Evolutionary conservation across 2,113 vertebrate genomes (phyloP).

Genomic region (Nerophis lumbriciformis): DNA sequence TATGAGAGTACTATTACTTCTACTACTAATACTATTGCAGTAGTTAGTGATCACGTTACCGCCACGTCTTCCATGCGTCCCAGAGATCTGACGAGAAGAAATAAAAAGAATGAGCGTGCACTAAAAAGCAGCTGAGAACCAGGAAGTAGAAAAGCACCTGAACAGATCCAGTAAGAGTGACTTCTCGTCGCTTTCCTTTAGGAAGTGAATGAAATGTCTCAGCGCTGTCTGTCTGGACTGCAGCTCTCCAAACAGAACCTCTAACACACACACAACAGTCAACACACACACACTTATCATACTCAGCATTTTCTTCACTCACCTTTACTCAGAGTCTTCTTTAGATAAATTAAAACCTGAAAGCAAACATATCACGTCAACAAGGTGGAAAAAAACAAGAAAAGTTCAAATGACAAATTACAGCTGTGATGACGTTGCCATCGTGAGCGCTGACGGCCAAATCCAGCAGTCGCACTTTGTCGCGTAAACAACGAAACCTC

Average conservation of each 20-base stretch:
- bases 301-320: slow-evolving; percentile 8
- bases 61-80: slow-evolving; percentile 86
- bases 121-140: background rate
- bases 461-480: slow-evolving; percentile 87
- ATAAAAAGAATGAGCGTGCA: background rate
- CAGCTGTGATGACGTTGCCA: slow-evolving; percentile 90
- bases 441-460: slow-evolving; percentile 81
- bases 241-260: slow-evolving; percentile 86
- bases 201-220: slow-evolving; percentile 85
- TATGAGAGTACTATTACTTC: background rate
- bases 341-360: slow-evolving; percentile 89
- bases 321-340: slow-evolving; percentile 89
- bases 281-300: background rate
- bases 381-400: background rate
- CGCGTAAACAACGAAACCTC: slow-evolving; percentile 87
- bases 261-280: slow-evolving; percentile 46
- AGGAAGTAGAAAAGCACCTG: slow-evolving; percentile 65
- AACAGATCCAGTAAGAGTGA: slow-evolving; percentile 84
- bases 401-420: slow-evolving; percentile 17
- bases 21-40: background rate
- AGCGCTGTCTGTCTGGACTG: slow-evolving; percentile 83
- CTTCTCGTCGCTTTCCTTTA: slow-evolving; percentile 84
- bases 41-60: slow-evolving; percentile 55
- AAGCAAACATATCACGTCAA: slow-evolving; percentile 7
- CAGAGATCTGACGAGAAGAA: slow-evolving; percentile 64